Evolutionary conservation across 2,113 vertebrate genomes (phyloP), one percentile per base, ranked within the genome.

Genomic region (Epinephelus lanceolatus): DNA sequence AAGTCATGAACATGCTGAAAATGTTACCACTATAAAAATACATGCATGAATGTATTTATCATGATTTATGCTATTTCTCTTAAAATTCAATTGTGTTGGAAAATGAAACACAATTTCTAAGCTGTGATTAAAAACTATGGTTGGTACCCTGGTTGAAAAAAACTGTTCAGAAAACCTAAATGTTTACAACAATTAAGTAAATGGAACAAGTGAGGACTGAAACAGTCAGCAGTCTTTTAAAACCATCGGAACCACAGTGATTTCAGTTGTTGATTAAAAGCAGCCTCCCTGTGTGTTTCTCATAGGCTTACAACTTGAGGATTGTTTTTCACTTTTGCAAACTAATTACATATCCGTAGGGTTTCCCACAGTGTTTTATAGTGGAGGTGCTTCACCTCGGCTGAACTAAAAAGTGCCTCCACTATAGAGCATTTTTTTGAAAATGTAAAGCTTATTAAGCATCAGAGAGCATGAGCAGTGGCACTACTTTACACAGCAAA

Each of bases 301-400:
- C 21, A 33, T 18, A 33, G 67, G 47, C 67, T 53, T 6, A 17
- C 14, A 25, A 52, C 73, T 30, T 55, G 23, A 66, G 23, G 25
- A 76, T 18, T 21, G 51, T 76, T 76, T 37, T 65, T 33, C 30
- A 53, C 47, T 62, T 5, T 42, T 27, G 17, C 27, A 45, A 68
- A 49, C 52, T 68, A 45, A 76, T 56, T 17, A 67, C 25, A 60
- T 37, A 49, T 69, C 76, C 21, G 17, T 53, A 37, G 63, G 75
- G 65, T 67, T 49, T 27, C 12, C 21, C 8, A 12, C 49, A 23
- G 65, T 1, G 9, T 49, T 70, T 53, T 37, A 52, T 21, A 37
- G 51, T 51, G 9, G 25, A 51, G 25, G 5, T 19, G 25, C 11
- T 27, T 17, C 17, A 52, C 47, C 66, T 67, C 2, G 25, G 17